phyloP scores from a whole-genome alignment of 1,140 invertebrate species.

The Drosophila aff. region DNA sequence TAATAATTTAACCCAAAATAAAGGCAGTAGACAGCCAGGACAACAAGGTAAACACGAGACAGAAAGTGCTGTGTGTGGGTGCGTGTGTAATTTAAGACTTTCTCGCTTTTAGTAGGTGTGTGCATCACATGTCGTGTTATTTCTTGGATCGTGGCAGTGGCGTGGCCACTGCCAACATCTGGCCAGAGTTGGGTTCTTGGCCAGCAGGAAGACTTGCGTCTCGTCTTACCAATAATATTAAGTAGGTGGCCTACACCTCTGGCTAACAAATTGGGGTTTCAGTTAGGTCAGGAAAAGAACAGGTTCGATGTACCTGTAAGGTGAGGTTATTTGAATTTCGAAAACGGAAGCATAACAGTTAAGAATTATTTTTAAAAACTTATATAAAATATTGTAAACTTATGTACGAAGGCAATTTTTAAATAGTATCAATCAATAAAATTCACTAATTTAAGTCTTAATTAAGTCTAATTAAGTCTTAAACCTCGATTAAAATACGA shows the following conservation, averaged over 20 bases:
- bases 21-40: neutral
- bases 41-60: constrained; percentile 4
- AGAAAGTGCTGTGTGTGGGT: constrained; percentile 61
- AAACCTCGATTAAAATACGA: too few relatives aligned
- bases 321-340: neutral
- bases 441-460: too few relatives aligned
- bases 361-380: neutral
- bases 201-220: constrained; percentile 1
- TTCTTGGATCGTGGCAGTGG: constrained; percentile 35
- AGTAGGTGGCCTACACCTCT: constrained; percentile 46
- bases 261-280: constrained; percentile 46
- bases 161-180: constrained; percentile 54
- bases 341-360: constrained; percentile 11
- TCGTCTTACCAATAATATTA: constrained; percentile 26
- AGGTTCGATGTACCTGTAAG: constrained; percentile 31
- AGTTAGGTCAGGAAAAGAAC: constrained; percentile 41
- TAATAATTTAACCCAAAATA: constrained; percentile 25
- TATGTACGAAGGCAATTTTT: neutral
- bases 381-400: neutral
- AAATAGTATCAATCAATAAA: neutral
- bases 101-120: constrained; percentile 63
- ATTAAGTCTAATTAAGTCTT: too few relatives aligned
- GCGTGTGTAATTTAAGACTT: constrained; percentile 80
- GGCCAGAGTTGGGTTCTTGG: constrained; percentile 48
- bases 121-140: constrained; percentile 39